Evolutionary conservation across 2,888 invertebrate species (phyloP), one percentile per base, ranked within the genome.

Genomic region (Drosophila peninsularis): DNA sequence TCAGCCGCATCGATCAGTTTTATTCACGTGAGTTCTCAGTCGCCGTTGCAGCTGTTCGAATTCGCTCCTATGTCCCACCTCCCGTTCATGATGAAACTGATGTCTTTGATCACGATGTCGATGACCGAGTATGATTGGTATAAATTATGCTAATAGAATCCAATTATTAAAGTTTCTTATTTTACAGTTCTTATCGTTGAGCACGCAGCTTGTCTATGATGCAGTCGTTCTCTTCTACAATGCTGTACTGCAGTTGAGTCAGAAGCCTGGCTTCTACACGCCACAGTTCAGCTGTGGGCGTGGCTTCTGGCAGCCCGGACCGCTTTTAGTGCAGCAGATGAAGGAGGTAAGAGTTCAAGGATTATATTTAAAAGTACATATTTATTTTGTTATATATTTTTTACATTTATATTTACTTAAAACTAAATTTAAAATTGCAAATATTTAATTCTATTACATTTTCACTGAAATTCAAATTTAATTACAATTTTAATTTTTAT

Each of bases 201-300:
- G 37, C n/a, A 56, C 73, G 1, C 90, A 90, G 56, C 68, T 98
- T 71, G 96, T 98, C 94, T 98, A 98, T 92, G 98, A 99, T 92
- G 98, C 98, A 0, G 97, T 98, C 55, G 96, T 97, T 91, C 94
- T 98, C 72, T 98, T 98, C 92, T 96, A 97, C 57, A 97, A 96
- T 92, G 98, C 98, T 10, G 93, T 98, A 0, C 95, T 72, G 0
- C 71, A 77, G 41, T 39, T 90, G 9, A 76, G 82, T 27, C 67
- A 80, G 17, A 17, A 52, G 0, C 17, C 69, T 1, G 70, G 71
- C 1, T 90, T 85, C 34, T 78, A 82, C 17, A 75, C 76, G 11
- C 92, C 90, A 0, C 78, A 76, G 11, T 50, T 88, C 3, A 62
- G 71, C 30, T 92, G 92, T 64, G 84, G 82, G 2, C 71, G 68